These are phyloP conservation scores for Corapipo altera DNA, from an alignment of 2,113 vertebrate genomes.

Conservation along the genomic window DNA sequence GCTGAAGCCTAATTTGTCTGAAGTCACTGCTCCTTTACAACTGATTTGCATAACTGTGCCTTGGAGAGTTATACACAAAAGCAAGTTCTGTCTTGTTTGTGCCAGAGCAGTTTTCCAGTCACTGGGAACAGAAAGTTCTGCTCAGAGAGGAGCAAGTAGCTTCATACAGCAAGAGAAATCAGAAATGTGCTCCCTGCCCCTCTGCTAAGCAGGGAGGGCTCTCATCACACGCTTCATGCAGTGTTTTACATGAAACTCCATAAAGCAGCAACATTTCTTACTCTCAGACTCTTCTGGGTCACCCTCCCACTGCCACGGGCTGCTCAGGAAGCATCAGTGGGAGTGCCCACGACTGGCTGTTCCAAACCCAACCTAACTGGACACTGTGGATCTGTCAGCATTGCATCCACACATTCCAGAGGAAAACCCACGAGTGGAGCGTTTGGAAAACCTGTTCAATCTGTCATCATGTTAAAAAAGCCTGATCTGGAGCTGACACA, in stretches of 20 bases:
- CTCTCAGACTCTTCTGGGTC: background rate
- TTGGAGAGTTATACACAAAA: constrained; percentile 12
- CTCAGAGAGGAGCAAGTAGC: background rate
- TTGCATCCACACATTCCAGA: rapidly evolving
- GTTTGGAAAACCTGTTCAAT: background rate
- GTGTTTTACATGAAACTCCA: rapidly evolving
- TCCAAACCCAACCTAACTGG: background rate
- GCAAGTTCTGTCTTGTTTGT: constrained; percentile 48
- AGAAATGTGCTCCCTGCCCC: background rate
- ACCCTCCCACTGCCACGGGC: rapidly evolving
- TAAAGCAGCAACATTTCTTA: rapidly evolving
- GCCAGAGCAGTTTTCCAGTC: constrained; percentile 38
- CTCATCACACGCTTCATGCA: background rate
- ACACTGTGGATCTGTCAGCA: background rate
- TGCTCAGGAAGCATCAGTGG: background rate
- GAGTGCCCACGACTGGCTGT: rapidly evolving
- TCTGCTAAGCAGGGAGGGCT: background rate
- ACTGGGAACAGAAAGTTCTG: constrained; percentile 33
- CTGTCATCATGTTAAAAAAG: background rate
- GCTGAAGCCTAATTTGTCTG: background rate
- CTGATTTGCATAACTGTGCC: constrained; percentile 56
- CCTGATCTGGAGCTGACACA: background rate
- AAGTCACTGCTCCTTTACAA: constrained; percentile 23
- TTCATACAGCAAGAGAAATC: background rate
- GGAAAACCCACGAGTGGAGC: rapidly evolving